Conservation (phyloP, 1,140 invertebrate species). For the Dendrolimus punctatus region DNA sequence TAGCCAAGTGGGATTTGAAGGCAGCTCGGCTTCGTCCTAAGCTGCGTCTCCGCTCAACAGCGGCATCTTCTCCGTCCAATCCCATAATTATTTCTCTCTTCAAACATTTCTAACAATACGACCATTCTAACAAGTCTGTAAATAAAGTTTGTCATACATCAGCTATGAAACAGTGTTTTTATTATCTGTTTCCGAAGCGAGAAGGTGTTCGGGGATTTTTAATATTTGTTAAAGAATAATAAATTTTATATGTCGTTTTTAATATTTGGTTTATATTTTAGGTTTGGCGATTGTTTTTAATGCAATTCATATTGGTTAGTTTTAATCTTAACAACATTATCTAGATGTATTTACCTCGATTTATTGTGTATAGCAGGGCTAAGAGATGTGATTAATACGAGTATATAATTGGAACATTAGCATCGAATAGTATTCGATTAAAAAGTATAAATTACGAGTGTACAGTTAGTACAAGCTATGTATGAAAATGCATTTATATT, state of each 20-base stretch:
- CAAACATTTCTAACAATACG: conserved; percentile 21
- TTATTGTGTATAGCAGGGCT: conserved; percentile 3
- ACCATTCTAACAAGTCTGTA: conserved; percentile 44
- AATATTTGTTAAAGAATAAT: conserved; percentile 30
- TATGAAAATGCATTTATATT: no score
- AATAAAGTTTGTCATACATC: conserved; percentile 45
- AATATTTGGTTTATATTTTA: no score
- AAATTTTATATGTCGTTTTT: conserved; percentile 24
- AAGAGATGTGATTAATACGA: no score
- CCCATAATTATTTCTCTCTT: conserved; percentile 25
- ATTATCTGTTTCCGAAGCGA: conserved; percentile 19
- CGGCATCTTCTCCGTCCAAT: conserved; percentile 33
- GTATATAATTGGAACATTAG: no score
- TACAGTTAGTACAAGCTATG: no score
- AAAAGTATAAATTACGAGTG: no score
- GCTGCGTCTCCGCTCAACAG: conserved; percentile 32
- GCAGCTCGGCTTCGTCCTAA: conserved; percentile 51
- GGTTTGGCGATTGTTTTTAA: no score
- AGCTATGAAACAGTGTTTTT: conserved; percentile 26
- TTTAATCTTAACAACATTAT: neutral
- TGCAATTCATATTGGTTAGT: neutral
- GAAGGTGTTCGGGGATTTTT: conserved; percentile 31
- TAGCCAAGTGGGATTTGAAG: conserved; percentile 35
- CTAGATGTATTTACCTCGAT: neutral
- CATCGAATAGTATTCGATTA: no score